phyloP scores from a whole-genome alignment of 37 sponge, comb jelly and placozoan species.

The Bolinopsis microptera region DNA sequence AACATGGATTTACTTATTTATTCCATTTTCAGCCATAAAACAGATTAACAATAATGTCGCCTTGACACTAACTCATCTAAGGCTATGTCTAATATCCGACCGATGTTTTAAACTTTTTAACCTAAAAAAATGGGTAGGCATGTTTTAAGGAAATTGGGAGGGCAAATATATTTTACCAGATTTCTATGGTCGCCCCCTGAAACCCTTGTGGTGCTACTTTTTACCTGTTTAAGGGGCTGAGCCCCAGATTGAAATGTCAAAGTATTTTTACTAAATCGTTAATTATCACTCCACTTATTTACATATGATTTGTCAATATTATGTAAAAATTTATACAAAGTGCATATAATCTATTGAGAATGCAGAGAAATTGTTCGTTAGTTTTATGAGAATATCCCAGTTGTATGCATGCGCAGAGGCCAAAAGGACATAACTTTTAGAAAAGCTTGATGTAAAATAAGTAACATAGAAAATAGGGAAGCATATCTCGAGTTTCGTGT shows the following conservation, averaged over 20 bases:
- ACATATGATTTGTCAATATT: background rate
- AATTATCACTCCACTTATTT: background rate
- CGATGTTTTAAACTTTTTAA: background rate
- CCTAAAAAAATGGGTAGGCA: background rate
- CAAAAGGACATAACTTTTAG: no score
- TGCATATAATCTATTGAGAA: background rate
- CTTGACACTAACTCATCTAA: background rate
- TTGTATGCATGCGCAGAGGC: background rate
- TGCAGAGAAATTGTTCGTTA: background rate
- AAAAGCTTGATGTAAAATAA: no score
- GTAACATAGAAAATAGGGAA: no score
- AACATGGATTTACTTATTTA: background rate
- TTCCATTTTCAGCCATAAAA: background rate
- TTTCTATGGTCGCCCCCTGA: background rate
- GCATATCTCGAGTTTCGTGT: no score
- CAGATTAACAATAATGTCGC: background rate
- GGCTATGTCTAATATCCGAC: no score
- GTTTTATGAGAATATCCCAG: background rate
- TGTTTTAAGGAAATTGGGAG: background rate
- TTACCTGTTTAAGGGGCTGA: background rate
- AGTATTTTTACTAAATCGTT: background rate
- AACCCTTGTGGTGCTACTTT: background rate
- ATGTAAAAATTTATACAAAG: background rate
- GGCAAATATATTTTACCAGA: background rate
- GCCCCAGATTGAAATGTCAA: background rate